These are phyloP conservation scores for Gisinianus flammeolus DNA, from an alignment of 2,888 invertebrate genomes.

Conservation along the genomic window DNA sequence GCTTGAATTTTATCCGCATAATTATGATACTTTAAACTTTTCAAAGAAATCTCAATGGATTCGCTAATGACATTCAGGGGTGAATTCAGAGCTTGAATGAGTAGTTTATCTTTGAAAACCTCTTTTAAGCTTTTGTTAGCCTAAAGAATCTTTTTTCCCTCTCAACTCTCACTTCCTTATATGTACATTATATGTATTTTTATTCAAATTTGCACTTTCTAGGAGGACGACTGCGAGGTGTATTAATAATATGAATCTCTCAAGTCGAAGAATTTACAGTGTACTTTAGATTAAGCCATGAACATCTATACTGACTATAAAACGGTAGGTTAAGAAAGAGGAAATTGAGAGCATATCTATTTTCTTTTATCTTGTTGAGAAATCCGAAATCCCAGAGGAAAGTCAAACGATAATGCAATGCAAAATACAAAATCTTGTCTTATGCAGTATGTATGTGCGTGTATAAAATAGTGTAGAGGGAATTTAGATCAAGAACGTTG, in stretches of 20 bases:
- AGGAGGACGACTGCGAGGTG: too few species aligned
- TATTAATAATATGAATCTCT: background rate
- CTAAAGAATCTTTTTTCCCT: background rate
- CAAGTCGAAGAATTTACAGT: too few species aligned
- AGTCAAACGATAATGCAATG: too few species aligned
- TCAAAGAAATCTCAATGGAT: slow-evolving; percentile 6
- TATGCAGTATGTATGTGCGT: background rate
- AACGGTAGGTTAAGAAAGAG: too few species aligned
- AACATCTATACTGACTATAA: too few species aligned
- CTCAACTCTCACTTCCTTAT: background rate
- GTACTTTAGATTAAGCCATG: too few species aligned
- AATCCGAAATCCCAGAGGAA: too few species aligned
- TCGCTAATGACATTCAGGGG: slow-evolving; percentile 32
- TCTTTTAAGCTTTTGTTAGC: slow-evolving; percentile 1
- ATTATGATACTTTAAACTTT: background rate
- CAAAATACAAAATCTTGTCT: too few species aligned
- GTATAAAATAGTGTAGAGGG: background rate
- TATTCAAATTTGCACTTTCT: too few species aligned
- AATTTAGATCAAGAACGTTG: slow-evolving; percentile 25
- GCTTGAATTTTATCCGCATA: too few species aligned
- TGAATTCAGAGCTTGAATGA: slow-evolving; percentile 3
- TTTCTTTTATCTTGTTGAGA: too few species aligned
- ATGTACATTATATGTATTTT: background rate
- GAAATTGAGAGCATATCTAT: too few species aligned
- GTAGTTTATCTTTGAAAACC: slow-evolving; percentile 15